These are phyloP conservation scores for Nyleta sp. DNA, from an alignment of 2,888 invertebrate species.

Conservation along the genomic window DNA sequence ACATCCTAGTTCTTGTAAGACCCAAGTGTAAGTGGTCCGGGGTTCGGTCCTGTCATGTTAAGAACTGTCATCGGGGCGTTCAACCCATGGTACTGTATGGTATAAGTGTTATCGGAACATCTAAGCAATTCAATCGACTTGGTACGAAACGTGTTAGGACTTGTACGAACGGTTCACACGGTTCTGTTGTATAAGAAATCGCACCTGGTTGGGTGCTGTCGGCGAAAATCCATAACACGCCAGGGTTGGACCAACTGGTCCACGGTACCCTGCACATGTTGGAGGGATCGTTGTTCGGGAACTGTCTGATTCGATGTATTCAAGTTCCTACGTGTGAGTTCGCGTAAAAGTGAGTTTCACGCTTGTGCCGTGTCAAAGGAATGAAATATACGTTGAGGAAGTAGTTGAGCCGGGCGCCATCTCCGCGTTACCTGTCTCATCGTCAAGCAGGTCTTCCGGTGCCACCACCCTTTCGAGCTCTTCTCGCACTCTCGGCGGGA, in stretches of 20 bases:
- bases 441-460: constrained; percentile 83
- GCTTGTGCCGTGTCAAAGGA: constrained; percentile 44
- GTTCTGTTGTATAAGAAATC: not conserved
- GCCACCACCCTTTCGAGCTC: constrained; percentile 80
- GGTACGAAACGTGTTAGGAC: too few relatives aligned
- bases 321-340: constrained; percentile 65
- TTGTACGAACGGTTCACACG: not conserved
- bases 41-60: constrained; percentile 3
- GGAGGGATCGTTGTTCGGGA: not conserved
- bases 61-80: constrained; percentile 16
- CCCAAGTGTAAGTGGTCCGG: not conserved
- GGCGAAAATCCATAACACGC: not conserved
- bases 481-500: constrained; percentile 80
- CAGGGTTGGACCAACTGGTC: constrained; percentile 32
- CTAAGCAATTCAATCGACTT: too few relatives aligned
- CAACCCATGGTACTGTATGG: too few relatives aligned
- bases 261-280: not conserved
- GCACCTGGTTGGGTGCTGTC: not conserved
- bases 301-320: constrained; percentile 40
- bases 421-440: constrained; percentile 82
- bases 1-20: not conserved
- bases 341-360: constrained; percentile 58
- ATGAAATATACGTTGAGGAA: constrained; percentile 51
- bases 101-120: too few relatives aligned
- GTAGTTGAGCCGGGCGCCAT: constrained; percentile 80